phyloP scores from a whole-genome alignment of 2,888 invertebrate species.

The Drymonia ruficornis region DNA sequence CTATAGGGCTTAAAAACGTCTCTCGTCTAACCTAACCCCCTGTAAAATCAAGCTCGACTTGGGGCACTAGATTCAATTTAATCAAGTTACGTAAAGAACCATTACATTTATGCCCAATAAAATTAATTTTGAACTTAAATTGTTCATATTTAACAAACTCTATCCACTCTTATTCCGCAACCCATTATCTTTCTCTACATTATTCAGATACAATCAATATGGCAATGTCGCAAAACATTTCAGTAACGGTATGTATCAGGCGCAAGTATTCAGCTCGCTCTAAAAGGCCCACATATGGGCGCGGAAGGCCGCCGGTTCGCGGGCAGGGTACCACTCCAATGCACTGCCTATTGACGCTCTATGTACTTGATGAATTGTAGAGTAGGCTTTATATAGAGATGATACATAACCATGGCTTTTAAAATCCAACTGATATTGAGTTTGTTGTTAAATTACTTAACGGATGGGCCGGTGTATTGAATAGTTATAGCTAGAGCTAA shows the following conservation, averaged over 20 bases:
- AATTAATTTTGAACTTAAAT: no score
- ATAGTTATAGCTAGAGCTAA: no score
- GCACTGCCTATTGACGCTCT: slow-evolving; percentile 14
- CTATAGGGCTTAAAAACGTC: no score
- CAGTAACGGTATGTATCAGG: slow-evolving; percentile 27
- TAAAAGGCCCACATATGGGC: slow-evolving; percentile 44
- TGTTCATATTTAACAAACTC: not conserved
- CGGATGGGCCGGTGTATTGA: no score
- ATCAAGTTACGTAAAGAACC: no score
- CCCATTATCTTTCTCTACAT: not conserved
- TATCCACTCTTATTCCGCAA: not conserved
- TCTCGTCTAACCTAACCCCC: no score
- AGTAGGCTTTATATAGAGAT: not conserved
- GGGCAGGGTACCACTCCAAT: slow-evolving; percentile 21
- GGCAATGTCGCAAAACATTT: slow-evolving; percentile 10
- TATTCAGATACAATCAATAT: not conserved
- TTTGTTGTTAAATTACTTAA: no score
- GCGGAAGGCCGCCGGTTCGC: slow-evolving; percentile 33
- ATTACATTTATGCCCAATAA: no score
- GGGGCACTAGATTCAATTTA: no score
- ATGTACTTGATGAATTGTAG: not conserved
- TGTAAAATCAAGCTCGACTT: no score
- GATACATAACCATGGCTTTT: not conserved
- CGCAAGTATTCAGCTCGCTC: slow-evolving; percentile 37
- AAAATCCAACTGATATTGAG: not conserved